Conservation (phyloP, 2,797 vertebrate genomes). For the Clarias laeviceps region DNA sequence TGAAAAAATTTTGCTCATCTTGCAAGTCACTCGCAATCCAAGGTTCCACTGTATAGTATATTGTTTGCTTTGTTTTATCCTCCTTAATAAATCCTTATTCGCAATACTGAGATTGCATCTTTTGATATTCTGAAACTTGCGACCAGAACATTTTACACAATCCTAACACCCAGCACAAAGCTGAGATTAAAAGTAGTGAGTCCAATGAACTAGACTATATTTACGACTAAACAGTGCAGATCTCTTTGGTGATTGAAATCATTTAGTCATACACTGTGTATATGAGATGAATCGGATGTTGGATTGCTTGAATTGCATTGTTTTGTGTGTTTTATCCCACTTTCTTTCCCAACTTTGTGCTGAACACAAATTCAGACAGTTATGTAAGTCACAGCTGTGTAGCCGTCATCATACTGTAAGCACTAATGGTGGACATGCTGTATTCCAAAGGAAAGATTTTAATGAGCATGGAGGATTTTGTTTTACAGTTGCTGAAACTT, state of each 20-base stretch:
- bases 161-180: no score
- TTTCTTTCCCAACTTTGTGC: conserved; percentile 21
- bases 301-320: neutral
- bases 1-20: no score
- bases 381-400: neutral
- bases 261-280: neutral
- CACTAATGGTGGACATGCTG: neutral
- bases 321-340: conserved; percentile 4
- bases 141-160: no score
- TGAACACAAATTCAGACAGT: neutral
- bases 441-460: neutral
- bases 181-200: no score
- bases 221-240: neutral
- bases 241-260: neutral
- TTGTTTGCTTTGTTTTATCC: no score
- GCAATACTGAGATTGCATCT: no score
- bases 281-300: neutral
- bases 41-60: no score
- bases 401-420: neutral
- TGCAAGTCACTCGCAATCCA: no score
- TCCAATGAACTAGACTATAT: neutral
- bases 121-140: no score
- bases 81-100: no score
- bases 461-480: neutral
- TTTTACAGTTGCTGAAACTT: neutral